Conservation (phyloP, 2,888 invertebrate genomes). For the Cactoblastis cactorum region DNA sequence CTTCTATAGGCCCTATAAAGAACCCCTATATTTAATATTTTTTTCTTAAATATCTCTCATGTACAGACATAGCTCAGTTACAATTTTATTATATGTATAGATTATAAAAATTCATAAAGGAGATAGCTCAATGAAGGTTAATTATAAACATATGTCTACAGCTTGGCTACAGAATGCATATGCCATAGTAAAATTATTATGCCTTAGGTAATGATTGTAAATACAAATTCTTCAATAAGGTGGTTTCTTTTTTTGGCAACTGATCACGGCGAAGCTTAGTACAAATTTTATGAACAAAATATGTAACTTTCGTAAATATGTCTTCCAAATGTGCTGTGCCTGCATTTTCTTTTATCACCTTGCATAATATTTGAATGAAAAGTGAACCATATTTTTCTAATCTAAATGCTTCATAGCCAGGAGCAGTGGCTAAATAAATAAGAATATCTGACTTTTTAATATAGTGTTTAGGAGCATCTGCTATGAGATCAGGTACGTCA, state of each 20-base stretch:
- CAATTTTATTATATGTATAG: too few species aligned
- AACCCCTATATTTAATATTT: too few species aligned
- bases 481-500: slow-evolving; percentile 34
- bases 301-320: slow-evolving; percentile 59
- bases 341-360: slow-evolving; percentile 36
- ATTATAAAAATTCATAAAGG: too few species aligned
- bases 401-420: slow-evolving; percentile 63
- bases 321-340: slow-evolving; percentile 51
- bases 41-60: too few species aligned
- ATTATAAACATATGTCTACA: too few species aligned
- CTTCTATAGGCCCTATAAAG: too few species aligned
- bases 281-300: slow-evolving; percentile 43
- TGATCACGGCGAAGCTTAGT: slow-evolving; percentile 38
- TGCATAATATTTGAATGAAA: slow-evolving; percentile 62
- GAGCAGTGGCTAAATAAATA: slow-evolving; percentile 67
- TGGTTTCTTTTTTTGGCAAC: slow-evolving; percentile 56
- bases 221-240: slow-evolving; percentile 59
- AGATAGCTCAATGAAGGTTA: too few species aligned
- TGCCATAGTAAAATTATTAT: too few species aligned
- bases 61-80: too few species aligned
- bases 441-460: slow-evolving; percentile 57
- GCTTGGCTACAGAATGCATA: too few species aligned
- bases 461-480: slow-evolving; percentile 42
- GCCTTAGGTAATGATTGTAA: too few species aligned
- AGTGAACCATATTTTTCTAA: slow-evolving; percentile 52